Conservation (phyloP, 2,797 vertebrate species). For the Cryptoblepharus egeriae region DNA sequence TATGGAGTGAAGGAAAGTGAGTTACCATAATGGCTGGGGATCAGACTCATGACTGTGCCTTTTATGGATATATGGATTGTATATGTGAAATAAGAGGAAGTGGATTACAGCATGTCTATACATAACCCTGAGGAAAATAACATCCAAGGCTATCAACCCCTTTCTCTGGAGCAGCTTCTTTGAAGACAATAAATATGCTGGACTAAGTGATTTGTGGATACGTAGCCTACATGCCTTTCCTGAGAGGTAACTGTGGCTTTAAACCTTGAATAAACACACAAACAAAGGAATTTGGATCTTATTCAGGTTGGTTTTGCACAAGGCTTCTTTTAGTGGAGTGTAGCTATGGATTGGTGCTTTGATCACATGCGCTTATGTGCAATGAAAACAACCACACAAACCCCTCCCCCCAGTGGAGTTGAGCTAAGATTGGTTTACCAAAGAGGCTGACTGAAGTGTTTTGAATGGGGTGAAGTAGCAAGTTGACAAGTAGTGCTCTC, state of each 20-base stretch:
- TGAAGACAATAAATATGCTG: not conserved
- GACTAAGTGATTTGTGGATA: conserved; percentile 1
- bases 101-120: not conserved
- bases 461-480: too few species aligned
- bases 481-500: too few species aligned
- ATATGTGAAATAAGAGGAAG: not conserved
- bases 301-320: not conserved
- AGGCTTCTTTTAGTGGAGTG: not conserved
- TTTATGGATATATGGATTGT: not conserved
- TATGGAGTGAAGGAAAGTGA: not conserved
- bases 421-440: too few species aligned
- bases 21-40: not conserved
- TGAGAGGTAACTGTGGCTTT: not conserved
- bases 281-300: not conserved
- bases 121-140: not conserved
- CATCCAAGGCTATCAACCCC: not conserved
- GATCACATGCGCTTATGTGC: not conserved
- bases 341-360: not conserved
- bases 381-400: not conserved
- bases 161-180: not conserved
- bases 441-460: too few species aligned
- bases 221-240: not conserved
- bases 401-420: not conserved
- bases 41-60: not conserved
- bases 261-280: conserved; percentile 3